Percentiles rank a stretch among this genome's conserved stretches.
These are phyloP conservation scores for Arothron firmamentum DNA, from an alignment of 2,113 vertebrate species.

Conservation along the genomic window DNA sequence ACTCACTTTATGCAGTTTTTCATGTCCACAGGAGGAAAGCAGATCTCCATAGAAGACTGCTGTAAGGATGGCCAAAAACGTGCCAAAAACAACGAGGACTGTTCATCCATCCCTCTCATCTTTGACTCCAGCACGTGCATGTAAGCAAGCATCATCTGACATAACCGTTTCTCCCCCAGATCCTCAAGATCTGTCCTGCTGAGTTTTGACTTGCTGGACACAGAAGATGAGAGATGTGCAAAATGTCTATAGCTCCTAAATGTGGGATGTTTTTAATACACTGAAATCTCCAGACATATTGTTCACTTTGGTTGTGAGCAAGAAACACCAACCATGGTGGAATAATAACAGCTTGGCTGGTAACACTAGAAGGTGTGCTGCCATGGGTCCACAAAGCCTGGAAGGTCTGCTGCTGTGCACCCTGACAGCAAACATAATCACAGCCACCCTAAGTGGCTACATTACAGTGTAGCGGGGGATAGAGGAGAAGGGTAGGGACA, in stretches of 20 bases:
- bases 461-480: slow-evolving; percentile 52
- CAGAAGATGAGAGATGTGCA: too few species aligned
- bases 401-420: slow-evolving; percentile 33
- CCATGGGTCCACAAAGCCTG: slow-evolving; percentile 47
- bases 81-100: slow-evolving; percentile 77
- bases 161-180: background rate
- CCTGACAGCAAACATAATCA: slow-evolving; percentile 62
- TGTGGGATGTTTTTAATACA: slow-evolving; percentile 43
- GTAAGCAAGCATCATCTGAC: slow-evolving; percentile 57
- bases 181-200: background rate
- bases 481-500: too few species aligned
- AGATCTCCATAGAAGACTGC: slow-evolving; percentile 80
- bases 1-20: background rate
- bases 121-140: slow-evolving; percentile 84
- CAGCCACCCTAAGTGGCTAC: slow-evolving; percentile 53
- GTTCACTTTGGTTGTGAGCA: slow-evolving; percentile 51
- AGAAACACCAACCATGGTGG: slow-evolving; percentile 50
- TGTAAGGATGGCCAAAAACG: slow-evolving; percentile 83
- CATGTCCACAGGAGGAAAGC: slow-evolving; percentile 45
- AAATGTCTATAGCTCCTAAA: slow-evolving; percentile 16
- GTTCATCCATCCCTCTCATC: slow-evolving; percentile 73
- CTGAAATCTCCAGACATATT: slow-evolving; percentile 50
- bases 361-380: slow-evolving; percentile 56
- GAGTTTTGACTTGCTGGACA: background rate
- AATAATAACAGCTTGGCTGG: slow-evolving; percentile 46